Percentiles rank a stretch among this genome's conserved stretches.
These are phyloP conservation scores for Phrixothrix hirtus DNA, from an alignment of 2,888 invertebrate genomes.

Conservation along the genomic window DNA sequence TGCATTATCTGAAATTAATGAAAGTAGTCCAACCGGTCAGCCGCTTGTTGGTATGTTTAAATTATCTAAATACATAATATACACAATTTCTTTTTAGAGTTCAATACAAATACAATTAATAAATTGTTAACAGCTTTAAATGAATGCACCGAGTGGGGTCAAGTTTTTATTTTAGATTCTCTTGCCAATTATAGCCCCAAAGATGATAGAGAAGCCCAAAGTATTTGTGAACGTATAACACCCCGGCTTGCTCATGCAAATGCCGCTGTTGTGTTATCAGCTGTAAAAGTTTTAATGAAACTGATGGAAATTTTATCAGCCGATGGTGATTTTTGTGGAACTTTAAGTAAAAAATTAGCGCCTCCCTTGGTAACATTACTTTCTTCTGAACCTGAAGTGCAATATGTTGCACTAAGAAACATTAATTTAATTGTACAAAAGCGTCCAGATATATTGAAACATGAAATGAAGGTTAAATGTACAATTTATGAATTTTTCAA, in stretches of 20 bases:
- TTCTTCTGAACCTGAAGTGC: conserved; percentile 98
- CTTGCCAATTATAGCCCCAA: conserved; percentile 95
- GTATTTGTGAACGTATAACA: conserved; percentile 96
- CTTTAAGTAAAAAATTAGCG: conserved; percentile 94
- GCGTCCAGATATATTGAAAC: conserved; percentile 96
- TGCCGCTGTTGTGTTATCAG: conserved; percentile 97
- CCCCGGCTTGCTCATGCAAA: conserved; percentile 98
- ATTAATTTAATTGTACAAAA: conserved; percentile 99
- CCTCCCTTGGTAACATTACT: conserved; percentile 98
- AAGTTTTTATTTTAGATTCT: conserved; percentile 97
- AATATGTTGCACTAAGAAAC: conserved; percentile 97
- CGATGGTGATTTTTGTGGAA: conserved; percentile 91
- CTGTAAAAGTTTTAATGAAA: conserved; percentile 98
- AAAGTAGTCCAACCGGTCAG: conserved; percentile 93
- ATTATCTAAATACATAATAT: no score
- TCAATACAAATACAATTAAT: conserved; percentile 97
- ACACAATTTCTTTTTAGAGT: conserved; percentile 73
- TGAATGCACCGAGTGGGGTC: conserved; percentile 99
- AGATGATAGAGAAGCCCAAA: conserved; percentile 97
- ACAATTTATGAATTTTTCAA: no score
- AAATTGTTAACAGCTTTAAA: conserved; percentile 97
- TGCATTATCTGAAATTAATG: conserved; percentile 97
- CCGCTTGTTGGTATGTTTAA: conserved; percentile 80
- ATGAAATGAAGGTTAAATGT: conserved; percentile 91
- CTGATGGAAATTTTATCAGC: conserved; percentile 95